Percentiles rank a stretch among this genome's conserved stretches.
Conservation (phyloP, 2,797 vertebrate species). For the Bradypodion pumilum region DNA sequence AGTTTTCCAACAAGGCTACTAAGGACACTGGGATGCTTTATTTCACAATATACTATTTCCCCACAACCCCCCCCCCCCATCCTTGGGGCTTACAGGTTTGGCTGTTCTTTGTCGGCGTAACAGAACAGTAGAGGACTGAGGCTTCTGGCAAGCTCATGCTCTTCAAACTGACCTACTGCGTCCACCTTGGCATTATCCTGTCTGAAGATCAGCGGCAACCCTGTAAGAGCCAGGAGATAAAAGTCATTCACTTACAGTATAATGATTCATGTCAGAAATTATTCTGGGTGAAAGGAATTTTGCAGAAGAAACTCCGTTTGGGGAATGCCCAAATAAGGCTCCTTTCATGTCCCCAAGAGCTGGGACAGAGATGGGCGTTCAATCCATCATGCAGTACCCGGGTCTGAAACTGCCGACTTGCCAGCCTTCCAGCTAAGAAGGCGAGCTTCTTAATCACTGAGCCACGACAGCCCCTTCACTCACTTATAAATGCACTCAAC, state of each 20-base stretch:
- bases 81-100: slow-evolving; percentile 83
- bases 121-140: slow-evolving; percentile 95
- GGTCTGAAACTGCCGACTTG: too few relatives aligned
- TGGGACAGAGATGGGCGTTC: too few relatives aligned
- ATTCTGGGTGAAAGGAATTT: too few relatives aligned
- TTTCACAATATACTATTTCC: neutral
- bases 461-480: too few relatives aligned
- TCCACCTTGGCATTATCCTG: slow-evolving; percentile 94
- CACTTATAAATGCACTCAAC: too few relatives aligned
- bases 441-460: too few relatives aligned
- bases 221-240: slow-evolving; percentile 67
- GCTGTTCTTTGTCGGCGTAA: slow-evolving; percentile 96
- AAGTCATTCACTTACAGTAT: neutral
- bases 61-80: neutral
- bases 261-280: too few relatives aligned
- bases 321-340: too few relatives aligned
- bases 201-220: slow-evolving; percentile 94
- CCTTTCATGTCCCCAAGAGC: too few relatives aligned
- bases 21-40: neutral
- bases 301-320: too few relatives aligned
- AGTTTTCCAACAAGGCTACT: neutral
- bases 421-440: too few relatives aligned
- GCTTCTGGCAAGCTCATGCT: slow-evolving; percentile 94
- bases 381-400: too few relatives aligned
- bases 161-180: slow-evolving; percentile 94